Base-by-base conservation (phyloP, 2,888 invertebrate species). In the Protophormia terraenovae region DNA sequence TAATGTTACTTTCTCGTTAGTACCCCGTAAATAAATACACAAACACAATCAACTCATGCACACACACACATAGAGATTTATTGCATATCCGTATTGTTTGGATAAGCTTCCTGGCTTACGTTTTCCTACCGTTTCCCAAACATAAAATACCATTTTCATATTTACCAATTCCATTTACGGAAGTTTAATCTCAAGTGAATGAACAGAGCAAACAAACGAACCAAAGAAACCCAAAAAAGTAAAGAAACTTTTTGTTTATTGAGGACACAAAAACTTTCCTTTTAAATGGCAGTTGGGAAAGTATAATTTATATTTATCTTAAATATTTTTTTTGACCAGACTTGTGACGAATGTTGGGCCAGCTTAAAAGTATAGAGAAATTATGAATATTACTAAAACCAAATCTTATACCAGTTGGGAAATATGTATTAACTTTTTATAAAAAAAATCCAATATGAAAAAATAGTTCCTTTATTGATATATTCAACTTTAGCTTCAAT, bases 91-190 rank as follows among this genome's bases (percentile, higher is more conserved):
- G 71, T 50, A 69, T 71, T 50, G 76, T 80, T 66, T 76, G 38
- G 50, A 67, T 60, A 72, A 67, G 79, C 62, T 67, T 78, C 78
- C 69, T 73, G 79, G 60, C 50, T 80, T 67, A 53, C 38, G 76
- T 27, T 67, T 73, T 80, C 41, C 79, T 81, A 72, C 72, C 66
- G 47, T 80, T 84, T 60, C 66, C 32, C 71, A 76, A 16, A 35
- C 84, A 81, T 73, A 60, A 77, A 81, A 66, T 2, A 22, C 76
- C 71, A 69, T 77, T 84, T 84, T 81, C 76, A 72, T 84, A 76
- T 55, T 81, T 76, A 67, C n/a, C 60, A 45, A 67, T 84, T 66
- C 60, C 81, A 76, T 72, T 84, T 80, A 60, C 71, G 71, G 64
- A 71, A 84, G 64, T 50, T 64, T 32, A 83, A 64, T 79, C 79